Conservation (phyloP, 2,113 vertebrate species). For the Ctenodactylus gundi region DNA sequence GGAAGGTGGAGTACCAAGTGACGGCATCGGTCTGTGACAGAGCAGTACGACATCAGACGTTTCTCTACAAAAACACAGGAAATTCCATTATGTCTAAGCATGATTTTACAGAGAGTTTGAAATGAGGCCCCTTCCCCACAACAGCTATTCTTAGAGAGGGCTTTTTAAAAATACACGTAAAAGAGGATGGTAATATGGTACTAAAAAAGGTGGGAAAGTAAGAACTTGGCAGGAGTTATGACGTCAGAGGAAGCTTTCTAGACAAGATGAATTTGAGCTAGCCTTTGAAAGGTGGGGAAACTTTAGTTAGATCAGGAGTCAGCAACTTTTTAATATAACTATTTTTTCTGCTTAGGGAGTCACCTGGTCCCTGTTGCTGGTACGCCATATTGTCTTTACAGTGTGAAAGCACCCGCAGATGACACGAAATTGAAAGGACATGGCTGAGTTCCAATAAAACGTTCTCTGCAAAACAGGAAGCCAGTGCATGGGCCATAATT, state of each 20-base stretch:
- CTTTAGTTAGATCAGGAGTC: neutral
- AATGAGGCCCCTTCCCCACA: neutral
- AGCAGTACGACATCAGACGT: neutral
- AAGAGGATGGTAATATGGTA: neutral
- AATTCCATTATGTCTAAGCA: neutral
- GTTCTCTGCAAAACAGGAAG: constrained; percentile 12
- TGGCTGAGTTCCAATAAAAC: neutral
- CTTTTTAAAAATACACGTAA: neutral
- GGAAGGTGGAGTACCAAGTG: neutral
- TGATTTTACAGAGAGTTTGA: neutral
- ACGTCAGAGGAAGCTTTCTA: neutral
- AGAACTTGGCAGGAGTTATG: neutral
- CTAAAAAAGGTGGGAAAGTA: neutral
- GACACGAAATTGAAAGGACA: neutral
- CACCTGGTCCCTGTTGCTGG: neutral
- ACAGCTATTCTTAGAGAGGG: neutral
- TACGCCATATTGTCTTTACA: neutral
- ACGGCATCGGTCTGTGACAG: neutral
- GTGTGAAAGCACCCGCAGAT: neutral
- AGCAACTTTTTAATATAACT: neutral
- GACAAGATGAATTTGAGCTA: neutral
- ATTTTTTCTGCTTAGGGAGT: neutral
- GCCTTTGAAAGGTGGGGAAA: constrained; percentile 3
- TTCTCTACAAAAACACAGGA: neutral
- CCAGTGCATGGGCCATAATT: neutral